Evolutionary conservation across 2,888 invertebrate genomes (phyloP).

Genomic region (Mesorhabditis spiculigera): DNA sequence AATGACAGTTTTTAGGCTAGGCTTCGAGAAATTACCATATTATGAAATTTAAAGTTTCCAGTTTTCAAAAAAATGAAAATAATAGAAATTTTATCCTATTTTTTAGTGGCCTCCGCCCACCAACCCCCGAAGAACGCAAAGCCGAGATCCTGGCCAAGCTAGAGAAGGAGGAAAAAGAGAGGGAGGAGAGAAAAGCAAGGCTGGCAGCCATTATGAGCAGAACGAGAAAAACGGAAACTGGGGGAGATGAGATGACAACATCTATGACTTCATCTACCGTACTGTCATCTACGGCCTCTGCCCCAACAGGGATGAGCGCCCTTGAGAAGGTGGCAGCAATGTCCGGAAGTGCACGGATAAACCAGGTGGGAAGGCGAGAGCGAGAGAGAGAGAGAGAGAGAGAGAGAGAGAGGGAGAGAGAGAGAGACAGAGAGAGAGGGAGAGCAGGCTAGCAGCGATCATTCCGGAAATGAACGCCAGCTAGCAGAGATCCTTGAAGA

Average conservation of each 20-base stretch:
- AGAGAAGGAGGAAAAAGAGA: background rate
- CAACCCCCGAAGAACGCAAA: background rate
- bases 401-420: too few species aligned
- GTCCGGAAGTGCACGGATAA: background rate
- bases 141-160: background rate
- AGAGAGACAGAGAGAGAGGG: too few species aligned
- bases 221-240: background rate
- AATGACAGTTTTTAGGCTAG: too few species aligned
- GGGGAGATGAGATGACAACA: background rate
- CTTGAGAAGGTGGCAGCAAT: background rate
- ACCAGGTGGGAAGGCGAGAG: background rate
- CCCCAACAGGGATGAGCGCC: background rate
- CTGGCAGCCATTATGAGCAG: background rate
- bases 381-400: too few species aligned
- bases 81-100: too few species aligned
- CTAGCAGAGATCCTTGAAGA: too few species aligned
- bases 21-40: too few species aligned
- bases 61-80: too few species aligned
- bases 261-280: background rate
- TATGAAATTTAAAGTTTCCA: too few species aligned
- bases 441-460: too few species aligned
- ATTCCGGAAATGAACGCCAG: too few species aligned
- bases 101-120: background rate
- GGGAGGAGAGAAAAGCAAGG: background rate
- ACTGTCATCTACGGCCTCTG: background rate